Conservation (phyloP, 2,888 invertebrate genomes). For the Phengaris arion region DNA sequence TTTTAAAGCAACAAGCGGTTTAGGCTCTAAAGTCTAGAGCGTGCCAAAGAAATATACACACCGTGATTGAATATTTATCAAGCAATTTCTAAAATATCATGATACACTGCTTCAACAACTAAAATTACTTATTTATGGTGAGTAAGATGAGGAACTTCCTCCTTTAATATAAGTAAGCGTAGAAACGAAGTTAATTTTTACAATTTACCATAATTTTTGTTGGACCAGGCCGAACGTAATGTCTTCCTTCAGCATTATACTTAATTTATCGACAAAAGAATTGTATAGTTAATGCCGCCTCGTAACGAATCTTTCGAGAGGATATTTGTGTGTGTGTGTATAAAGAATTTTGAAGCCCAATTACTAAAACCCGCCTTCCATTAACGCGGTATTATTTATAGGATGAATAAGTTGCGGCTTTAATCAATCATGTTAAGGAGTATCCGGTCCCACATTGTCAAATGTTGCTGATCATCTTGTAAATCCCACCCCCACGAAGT, state of each 20-base stretch:
- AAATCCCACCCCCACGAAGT: slow-evolving; percentile 21
- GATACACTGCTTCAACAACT: no score
- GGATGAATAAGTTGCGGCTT: slow-evolving; percentile 72
- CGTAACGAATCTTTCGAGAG: slow-evolving; percentile 26
- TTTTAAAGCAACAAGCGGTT: no score
- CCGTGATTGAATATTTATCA: no score
- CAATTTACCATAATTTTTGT: slow-evolving; percentile 23
- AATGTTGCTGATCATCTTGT: slow-evolving; percentile 35
- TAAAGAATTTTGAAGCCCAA: slow-evolving; percentile 69
- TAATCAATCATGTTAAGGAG: slow-evolving; percentile 69
- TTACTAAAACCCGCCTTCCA: slow-evolving; percentile 64
- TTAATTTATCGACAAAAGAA: slow-evolving; percentile 19
- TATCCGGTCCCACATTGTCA: slow-evolving; percentile 60
- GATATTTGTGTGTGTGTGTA: slow-evolving; percentile 40
- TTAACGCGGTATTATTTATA: slow-evolving; percentile 73
- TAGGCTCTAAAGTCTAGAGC: no score
- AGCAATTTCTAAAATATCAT: no score
- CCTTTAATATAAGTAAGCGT: not conserved
- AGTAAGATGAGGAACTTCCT: slow-evolving; percentile 6
- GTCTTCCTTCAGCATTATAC: not conserved
- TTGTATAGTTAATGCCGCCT: slow-evolving; percentile 21
- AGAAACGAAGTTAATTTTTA: slow-evolving; percentile 18
- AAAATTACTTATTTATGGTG: not conserved
- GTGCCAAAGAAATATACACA: no score
- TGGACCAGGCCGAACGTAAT: slow-evolving; percentile 17